Evolutionary conservation across 1,140 invertebrate genomes (phyloP).

Genomic region (Hypsibius dujardini): DNA sequence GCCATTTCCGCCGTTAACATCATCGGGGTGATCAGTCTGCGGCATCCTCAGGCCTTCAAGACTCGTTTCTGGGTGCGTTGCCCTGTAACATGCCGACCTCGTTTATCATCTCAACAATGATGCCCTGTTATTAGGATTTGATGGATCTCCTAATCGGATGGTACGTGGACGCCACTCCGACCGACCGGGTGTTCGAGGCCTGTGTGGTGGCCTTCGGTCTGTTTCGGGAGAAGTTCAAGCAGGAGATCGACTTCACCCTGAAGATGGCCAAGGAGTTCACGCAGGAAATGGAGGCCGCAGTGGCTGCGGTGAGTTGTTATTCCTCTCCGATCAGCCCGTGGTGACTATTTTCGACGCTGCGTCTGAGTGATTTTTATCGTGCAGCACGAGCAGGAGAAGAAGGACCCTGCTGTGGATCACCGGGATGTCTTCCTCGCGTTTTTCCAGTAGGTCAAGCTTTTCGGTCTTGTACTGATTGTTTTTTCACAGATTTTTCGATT

Average conservation of each 20-base stretch:
- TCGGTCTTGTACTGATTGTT: neutral
- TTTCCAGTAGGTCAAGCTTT: neutral
- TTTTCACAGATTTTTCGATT: too few species aligned
- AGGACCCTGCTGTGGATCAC: neutral
- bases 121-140: conserved; percentile 1
- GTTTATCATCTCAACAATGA: too few species aligned
- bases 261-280: neutral
- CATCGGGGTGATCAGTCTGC: neutral
- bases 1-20: neutral
- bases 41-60: conserved; percentile 16
- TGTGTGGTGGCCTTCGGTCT: neutral
- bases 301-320: neutral
- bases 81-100: too few species aligned
- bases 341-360: too few species aligned
- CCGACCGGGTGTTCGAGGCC: neutral
- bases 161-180: conserved; percentile 10
- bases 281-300: neutral
- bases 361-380: too few species aligned
- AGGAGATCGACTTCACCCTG: neutral
- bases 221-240: conserved; percentile 1
- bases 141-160: conserved; percentile 6
- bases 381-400: neutral
- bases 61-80: conserved; percentile 6
- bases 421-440: neutral
- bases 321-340: too few species aligned